Evolutionary conservation across 1,140 invertebrate genomes (phyloP).

Genomic region (Atta texana): DNA sequence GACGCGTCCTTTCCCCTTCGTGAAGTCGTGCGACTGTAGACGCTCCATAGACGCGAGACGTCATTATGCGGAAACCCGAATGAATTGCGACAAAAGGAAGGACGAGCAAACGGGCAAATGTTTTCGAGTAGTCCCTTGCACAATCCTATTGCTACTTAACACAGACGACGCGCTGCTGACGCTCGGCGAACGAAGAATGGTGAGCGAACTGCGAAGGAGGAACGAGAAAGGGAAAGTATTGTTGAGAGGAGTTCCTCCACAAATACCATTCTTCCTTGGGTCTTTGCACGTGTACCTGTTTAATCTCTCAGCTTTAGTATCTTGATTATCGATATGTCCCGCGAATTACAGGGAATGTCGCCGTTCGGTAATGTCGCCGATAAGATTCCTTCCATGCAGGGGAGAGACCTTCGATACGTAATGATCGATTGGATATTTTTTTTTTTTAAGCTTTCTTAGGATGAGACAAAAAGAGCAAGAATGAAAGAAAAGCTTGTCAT

Average conservation of each 20-base stretch:
- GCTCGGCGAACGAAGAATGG: conserved; percentile 16
- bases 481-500: neutral
- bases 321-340: conserved; percentile 43
- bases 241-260: conserved; percentile 73
- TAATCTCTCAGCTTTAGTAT: conserved; percentile 29
- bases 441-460: neutral
- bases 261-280: conserved; percentile 71
- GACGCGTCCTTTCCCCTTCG: conserved; percentile 42
- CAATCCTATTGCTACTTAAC: conserved; percentile 79
- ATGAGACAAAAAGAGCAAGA: neutral
- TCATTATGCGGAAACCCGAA: conserved; percentile 78
- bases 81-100: conserved; percentile 76
- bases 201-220: neutral
- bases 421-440: conserved; percentile 39
- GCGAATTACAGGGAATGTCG: conserved; percentile 30
- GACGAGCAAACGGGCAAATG: conserved; percentile 74
- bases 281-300: conserved; percentile 39
- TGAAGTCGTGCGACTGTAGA: conserved; percentile 70
- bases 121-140: conserved; percentile 78
- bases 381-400: conserved; percentile 16
- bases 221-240: conserved; percentile 64
- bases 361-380: conserved; percentile 4
- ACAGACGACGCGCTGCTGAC: conserved; percentile 56
- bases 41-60: conserved; percentile 72
- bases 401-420: neutral